phyloP scores from a whole-genome alignment of 2,797 vertebrate genomes.

The Phalanger gymnotis region DNA sequence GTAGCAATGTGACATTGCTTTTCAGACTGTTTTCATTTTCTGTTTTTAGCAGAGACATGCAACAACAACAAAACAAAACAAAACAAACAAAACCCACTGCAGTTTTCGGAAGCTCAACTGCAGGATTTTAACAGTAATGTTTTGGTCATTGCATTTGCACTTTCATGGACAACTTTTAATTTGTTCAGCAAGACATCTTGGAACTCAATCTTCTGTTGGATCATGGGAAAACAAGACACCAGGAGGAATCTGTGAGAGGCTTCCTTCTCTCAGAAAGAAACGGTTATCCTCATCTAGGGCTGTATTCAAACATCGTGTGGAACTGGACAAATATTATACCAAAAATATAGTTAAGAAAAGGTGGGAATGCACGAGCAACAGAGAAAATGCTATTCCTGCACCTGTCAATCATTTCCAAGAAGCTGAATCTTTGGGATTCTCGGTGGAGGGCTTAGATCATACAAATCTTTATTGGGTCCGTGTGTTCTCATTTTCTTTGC shows the following conservation, averaged over 20 bases:
- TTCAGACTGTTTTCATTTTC: constrained; percentile 96
- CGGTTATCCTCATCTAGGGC: constrained; percentile 88
- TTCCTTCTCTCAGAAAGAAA: constrained; percentile 84
- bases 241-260: constrained; percentile 84
- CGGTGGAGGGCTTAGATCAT: constrained; percentile 84
- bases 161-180: constrained; percentile 92
- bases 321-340: constrained; percentile 91
- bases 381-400: constrained; percentile 84
- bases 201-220: constrained; percentile 90
- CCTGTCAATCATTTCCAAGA: constrained; percentile 85
- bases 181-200: constrained; percentile 91
- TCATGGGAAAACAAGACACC: constrained; percentile 86
- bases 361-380: constrained; percentile 85
- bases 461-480: constrained; percentile 81
- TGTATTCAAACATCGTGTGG: constrained; percentile 90
- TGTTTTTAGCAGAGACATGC: constrained; percentile 98
- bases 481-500: constrained; percentile 86
- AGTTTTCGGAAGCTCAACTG: constrained; percentile 86
- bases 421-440: constrained; percentile 84
- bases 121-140: constrained; percentile 92
- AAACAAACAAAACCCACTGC: constrained; percentile 86
- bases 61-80: constrained; percentile 86
- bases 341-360: constrained; percentile 88
- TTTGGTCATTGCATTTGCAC: constrained; percentile 92
- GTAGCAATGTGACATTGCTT: constrained; percentile 98